Percentiles rank a stretch among this genome's conserved stretches.
phyloP scores from a whole-genome alignment of 2,113 vertebrate genomes.

The Myotis brandtii region DNA sequence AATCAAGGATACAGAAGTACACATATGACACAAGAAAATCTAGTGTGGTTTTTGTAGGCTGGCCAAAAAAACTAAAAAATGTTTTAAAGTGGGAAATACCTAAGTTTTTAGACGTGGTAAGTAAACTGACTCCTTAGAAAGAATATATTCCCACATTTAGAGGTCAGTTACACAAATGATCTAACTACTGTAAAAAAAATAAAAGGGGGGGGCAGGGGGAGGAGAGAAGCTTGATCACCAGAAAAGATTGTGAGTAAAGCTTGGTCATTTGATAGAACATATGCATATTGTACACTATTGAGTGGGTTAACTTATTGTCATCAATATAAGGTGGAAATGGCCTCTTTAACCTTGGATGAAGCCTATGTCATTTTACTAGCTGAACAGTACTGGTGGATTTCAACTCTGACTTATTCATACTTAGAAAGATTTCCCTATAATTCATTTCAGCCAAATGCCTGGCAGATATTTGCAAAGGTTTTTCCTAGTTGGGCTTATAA shows the following conservation, averaged over 20 bases:
- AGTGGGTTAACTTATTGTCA: neutral
- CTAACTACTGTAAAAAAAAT: neutral
- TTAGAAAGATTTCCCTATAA: constrained; percentile 34
- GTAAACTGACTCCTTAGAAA: constrained; percentile 3
- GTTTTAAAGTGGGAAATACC: neutral
- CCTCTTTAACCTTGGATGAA: neutral
- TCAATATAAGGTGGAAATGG: neutral
- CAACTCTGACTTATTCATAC: neutral
- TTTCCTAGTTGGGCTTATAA: neutral
- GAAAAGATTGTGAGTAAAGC: neutral
- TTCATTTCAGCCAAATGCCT: constrained; percentile 27
- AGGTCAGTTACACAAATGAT: neutral
- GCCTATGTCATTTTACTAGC: neutral
- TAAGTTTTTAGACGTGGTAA: neutral
- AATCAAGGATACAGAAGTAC: neutral
- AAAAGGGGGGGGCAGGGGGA: too few species aligned
- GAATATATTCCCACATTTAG: neutral
- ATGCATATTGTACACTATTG: fast-evolving
- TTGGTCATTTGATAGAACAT: neutral
- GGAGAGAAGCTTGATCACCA: fast-evolving
- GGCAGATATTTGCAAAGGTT: neutral
- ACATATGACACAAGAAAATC: neutral
- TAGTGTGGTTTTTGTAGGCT: neutral
- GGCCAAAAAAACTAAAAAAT: neutral
- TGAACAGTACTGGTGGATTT: constrained; percentile 43